Conservation (phyloP, 2,113 vertebrate genomes). For the Hiodon tergisus region DNA sequence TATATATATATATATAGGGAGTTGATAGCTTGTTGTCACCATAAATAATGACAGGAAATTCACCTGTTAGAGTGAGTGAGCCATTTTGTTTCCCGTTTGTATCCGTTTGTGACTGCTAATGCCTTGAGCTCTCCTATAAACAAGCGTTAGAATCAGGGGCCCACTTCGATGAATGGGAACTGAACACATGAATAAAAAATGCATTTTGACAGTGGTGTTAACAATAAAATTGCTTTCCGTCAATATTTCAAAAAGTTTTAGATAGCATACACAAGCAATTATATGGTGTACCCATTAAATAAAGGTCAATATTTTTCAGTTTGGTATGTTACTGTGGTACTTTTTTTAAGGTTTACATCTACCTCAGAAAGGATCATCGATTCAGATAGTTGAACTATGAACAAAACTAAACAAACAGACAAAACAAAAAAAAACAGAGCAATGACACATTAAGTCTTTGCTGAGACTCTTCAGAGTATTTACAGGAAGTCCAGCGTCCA, state of each 20-base stretch:
- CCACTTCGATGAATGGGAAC: not conserved
- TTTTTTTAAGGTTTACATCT: not conserved
- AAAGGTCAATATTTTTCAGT: not conserved
- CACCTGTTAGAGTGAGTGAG: not conserved
- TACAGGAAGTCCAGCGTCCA: slow-evolving; percentile 17
- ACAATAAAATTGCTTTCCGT: not conserved
- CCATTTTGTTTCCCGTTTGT: not conserved
- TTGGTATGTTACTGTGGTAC: not conserved
- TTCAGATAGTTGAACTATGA: slow-evolving; percentile 17
- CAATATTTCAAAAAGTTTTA: too few species aligned
- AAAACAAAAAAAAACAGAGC: not conserved
- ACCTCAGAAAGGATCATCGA: not conserved
- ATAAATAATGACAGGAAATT: slow-evolving; percentile 19
- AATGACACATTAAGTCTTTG: not conserved
- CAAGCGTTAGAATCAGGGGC: not conserved
- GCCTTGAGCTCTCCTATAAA: not conserved
- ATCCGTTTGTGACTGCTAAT: not conserved
- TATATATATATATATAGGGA: not conserved
- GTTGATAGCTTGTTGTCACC: not conserved
- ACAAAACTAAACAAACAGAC: slow-evolving; percentile 17
- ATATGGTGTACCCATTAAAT: not conserved
- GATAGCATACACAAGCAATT: not conserved
- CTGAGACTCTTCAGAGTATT: not conserved
- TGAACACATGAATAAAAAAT: not conserved
- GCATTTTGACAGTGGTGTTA: not conserved